phyloP scores from a whole-genome alignment of 2,797 vertebrate species.

The Gallirallus australis region DNA sequence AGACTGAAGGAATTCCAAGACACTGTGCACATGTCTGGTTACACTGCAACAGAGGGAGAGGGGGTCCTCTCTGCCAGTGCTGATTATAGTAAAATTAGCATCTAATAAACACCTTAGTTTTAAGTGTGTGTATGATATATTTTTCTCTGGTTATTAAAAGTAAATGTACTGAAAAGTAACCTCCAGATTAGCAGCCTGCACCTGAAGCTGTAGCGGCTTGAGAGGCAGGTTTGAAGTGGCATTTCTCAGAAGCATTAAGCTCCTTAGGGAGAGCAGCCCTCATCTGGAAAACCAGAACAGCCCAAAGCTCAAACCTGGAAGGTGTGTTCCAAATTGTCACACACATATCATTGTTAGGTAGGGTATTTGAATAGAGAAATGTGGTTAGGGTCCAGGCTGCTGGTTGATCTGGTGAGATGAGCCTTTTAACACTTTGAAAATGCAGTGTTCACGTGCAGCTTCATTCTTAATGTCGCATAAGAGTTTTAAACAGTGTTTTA shows the following conservation, averaged over 20 bases:
- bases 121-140: not conserved
- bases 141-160: not conserved
- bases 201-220: not conserved
- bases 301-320: not conserved
- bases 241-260: not conserved
- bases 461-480: not conserved
- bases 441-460: not conserved
- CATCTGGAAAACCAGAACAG: not conserved
- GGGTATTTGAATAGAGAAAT: slow-evolving; percentile 22
- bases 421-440: not conserved
- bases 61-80: not conserved
- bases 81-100: slow-evolving; percentile 10
- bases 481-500: not conserved
- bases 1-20: slow-evolving; percentile 32
- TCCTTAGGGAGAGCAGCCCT: not conserved
- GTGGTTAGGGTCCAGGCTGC: slow-evolving; percentile 1
- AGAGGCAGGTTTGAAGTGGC: not conserved
- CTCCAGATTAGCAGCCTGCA: not conserved
- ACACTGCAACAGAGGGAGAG: not conserved
- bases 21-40: slow-evolving; percentile 5
- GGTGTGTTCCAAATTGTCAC: rapidly evolving
- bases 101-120: slow-evolving; percentile 60
- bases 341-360: not conserved
- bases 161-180: not conserved
- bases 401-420: not conserved